Evolutionary conservation across 2,113 vertebrate species (phyloP), one percentile per base, ranked within the genome.

Genomic region (Hypanus sabinus): DNA sequence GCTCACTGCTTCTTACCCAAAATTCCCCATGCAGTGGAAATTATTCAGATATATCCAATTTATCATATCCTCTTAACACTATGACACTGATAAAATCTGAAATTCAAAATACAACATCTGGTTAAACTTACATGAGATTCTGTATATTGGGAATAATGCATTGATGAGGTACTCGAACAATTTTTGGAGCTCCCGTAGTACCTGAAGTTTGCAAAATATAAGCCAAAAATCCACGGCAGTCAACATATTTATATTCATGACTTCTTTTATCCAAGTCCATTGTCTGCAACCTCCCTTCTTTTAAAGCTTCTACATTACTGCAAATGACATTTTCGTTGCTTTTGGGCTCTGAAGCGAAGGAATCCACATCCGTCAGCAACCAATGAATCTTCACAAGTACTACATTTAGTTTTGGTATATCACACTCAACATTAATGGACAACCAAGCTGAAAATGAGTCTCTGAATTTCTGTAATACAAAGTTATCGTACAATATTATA

Each of bases 131-230:
- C 99, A 96, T 97, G 79, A 99, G 97, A 95, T 99, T 97, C n/a
- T 96, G 95, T 95, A 99, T 97, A 94, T 99, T 99, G 93, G 98
- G 98, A 55, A 98, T 94, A 71, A 99, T 98, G 87, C 99, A 99
- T 73, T 95, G 95, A 94, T 99, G 99, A 94, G 98, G 99, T 11
- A 99, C 98, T 96, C 96, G 96, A 91, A 99, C 99, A 94, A 97
- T 97, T 96, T 98, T 99, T 9, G 99, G 99, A 6, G 94, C 94
- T 12, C 99, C 98, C 0, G 99, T 99, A 6, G 99, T 99, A 95
- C 99, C 99, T 57, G 99, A 99, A 10, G 99, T 99, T 95, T 98
- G 98, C 3, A 99, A 96, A 94, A 98, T 94, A 36, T 99, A 99
- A 0, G 98, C 98, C 95, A 98, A 93, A 79, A 96, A 96, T 30